These are phyloP conservation scores for Agrotis puta DNA, from an alignment of 2,888 invertebrate species.

Conservation along the genomic window DNA sequence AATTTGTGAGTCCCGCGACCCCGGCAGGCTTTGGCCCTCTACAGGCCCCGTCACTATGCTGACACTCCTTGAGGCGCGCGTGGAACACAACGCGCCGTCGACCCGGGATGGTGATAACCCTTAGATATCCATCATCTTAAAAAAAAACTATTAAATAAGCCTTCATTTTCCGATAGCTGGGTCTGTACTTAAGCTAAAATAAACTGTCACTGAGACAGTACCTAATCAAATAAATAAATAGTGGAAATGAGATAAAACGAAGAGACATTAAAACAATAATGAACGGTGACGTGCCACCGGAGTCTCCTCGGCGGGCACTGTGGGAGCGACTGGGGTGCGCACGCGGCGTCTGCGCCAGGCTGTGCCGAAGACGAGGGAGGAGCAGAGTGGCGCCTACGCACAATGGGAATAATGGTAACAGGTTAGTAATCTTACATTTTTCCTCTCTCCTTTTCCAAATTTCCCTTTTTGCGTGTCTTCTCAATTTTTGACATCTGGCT, in stretches of 20 bases:
- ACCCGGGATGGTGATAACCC: too few species aligned
- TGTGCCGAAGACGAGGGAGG: conserved; percentile 73
- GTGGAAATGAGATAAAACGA: background rate
- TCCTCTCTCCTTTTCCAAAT: too few species aligned
- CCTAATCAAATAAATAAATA: background rate
- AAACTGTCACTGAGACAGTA: background rate
- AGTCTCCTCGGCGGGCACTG: conserved; percentile 68
- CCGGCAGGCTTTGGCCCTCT: too few species aligned
- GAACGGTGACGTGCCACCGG: conserved; percentile 71
- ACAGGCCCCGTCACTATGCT: too few species aligned
- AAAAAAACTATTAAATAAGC: too few species aligned
- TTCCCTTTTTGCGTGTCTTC: too few species aligned
- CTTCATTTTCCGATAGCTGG: background rate
- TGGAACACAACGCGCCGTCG: too few species aligned
- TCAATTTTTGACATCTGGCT: too few species aligned
- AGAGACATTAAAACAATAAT: conserved; percentile 53
- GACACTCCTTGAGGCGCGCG: too few species aligned
- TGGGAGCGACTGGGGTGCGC: conserved; percentile 82
- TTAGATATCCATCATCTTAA: too few species aligned
- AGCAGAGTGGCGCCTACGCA: conserved; percentile 79
- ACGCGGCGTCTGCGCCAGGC: conserved; percentile 74
- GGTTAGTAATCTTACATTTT: conserved; percentile 54
- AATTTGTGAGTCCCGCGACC: too few species aligned
- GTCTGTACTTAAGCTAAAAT: background rate
- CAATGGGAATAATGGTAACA: conserved; percentile 72